Base-by-base conservation (phyloP, 2,113 vertebrate species). In the Psilopsiagon aymara region DNA sequence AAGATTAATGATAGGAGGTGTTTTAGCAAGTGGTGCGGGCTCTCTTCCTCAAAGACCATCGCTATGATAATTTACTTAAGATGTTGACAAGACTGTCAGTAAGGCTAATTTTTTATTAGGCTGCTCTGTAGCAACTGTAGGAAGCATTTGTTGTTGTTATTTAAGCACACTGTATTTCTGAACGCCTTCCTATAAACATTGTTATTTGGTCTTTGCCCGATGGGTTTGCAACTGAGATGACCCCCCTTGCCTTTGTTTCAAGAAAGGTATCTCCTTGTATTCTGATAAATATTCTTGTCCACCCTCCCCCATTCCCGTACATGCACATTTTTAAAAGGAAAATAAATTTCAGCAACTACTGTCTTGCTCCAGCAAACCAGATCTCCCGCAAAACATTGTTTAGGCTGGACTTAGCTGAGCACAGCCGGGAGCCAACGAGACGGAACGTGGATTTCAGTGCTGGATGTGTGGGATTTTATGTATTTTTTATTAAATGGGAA, bases 1-100 rank as follows among this genome's bases (percentile, higher is more conserved):
- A 97, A 99, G 98, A 99, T 99, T 98, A 99, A 99, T 98, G 98
- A 98, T 97, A 97, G 94, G 97, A 97, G 97, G 90, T 98, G 96
- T 97, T 79, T 96, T 95, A 96, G 71, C 82, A 83, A 90, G 91
- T 88, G 97, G 97, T 95, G 97, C 69, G 90, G 96, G 94, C 96
- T 97, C 94, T 97, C 95, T 96, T 97, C 97, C 98, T 97, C 97
- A 95, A 97, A 98, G 98, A 98, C 98, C 97, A 88, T 97, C 96
- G 83, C 96, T 92, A 92, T 94, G 96, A 98, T 98, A 96, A 97
- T 98, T 97, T 96, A 97, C 97, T 97, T 94, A 96, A 95, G 96
- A 97, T 97, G 96, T 78, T 97, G 97, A 97, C 95, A 96, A 97
- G 91, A 88, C 96, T 97, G 96, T 97, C 97, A 97, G 67, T 92